Percentiles rank a stretch among this genome's conserved stretches.
These are phyloP conservation scores for Diarsia rubi DNA, from an alignment of 2,888 invertebrate species.

Conservation along the genomic window DNA sequence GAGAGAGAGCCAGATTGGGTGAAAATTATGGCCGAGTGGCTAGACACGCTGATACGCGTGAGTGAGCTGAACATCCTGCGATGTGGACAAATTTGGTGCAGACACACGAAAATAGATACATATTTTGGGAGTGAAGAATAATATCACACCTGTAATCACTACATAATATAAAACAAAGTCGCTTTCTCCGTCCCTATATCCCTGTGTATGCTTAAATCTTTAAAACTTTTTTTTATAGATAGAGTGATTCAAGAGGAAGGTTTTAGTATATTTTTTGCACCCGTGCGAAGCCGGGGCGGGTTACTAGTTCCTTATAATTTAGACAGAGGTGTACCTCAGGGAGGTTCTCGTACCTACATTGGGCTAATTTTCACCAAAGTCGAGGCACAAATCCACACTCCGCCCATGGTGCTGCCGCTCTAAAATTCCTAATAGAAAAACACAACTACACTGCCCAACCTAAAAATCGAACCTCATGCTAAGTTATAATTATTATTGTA, in stretches of 20 bases:
- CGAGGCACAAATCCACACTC: not conserved
- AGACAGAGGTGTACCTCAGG: not conserved
- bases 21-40: slow-evolving; percentile 21
- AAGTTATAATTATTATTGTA: not conserved
- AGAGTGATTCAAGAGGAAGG: too few relatives aligned
- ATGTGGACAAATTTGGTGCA: slow-evolving; percentile 2
- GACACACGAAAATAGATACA: not conserved
- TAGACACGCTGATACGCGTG: slow-evolving; percentile 42
- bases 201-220: too few relatives aligned
- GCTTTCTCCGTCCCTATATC: too few relatives aligned
- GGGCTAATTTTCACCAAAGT: not conserved
- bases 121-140: not conserved
- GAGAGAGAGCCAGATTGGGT: slow-evolving; percentile 36
- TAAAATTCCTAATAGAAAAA: not conserved
- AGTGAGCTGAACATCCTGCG: slow-evolving; percentile 31
- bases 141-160: not conserved
- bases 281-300: too few relatives aligned
- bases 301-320: too few relatives aligned
- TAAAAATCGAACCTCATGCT: not conserved
- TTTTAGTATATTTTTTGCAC: too few relatives aligned
- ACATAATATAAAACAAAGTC: too few relatives aligned
- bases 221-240: too few relatives aligned
- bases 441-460: not conserved
- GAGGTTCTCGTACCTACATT: not conserved
- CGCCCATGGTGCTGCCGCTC: not conserved